Base-by-base conservation (phyloP, 2,113 vertebrate species). In the Gila orcuttii region DNA sequence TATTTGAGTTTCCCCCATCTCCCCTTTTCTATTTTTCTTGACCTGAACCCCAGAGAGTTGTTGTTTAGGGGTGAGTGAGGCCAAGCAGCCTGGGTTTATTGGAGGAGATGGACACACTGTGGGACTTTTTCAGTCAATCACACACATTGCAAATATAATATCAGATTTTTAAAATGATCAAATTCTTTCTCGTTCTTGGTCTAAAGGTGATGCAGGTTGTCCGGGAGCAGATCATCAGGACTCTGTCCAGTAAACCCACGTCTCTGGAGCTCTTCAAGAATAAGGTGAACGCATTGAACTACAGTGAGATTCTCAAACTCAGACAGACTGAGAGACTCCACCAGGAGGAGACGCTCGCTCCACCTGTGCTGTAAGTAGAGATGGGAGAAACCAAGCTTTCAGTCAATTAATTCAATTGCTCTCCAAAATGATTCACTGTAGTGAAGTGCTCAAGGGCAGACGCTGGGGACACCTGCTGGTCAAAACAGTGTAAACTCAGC, bases 171-270 rank as follows among this genome's bases (percentile, higher is more conserved):
- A 0, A 28, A 64, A 64, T 31, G 2, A 31, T 64, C 25, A 1
- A 4, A 31, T 64, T 15, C 84, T 25, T 57, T 76, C 68, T 13
- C 23, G 31, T 71, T 69, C 31, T 0, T 0, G 10, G 52, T 7
- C 33, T 28, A 57, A 90, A 98, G 97, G 98, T 99, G 90, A 97
- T 99, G 96, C 97, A 99, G 89, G 98, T 99, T 90, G 98, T 99
- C 13, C 96, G 96, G 87, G 97, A 99, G 89, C 98, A 99, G 94
- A 97, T 99, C 93, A 98, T 96, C 55, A 96, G 98, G 86, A 98
- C 96, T 0, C 87, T 99, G 91, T 93, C 95, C 84, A 93, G 95
- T 82, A 98, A 97, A 88, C 98, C 97, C 25, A 98, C 97, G 0
- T 99, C 98, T 0, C 92, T 99, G 91, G 98, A 99, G 91, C 95